These are phyloP conservation scores for Cydia splendana DNA, from an alignment of 1,140 invertebrate species.

Conservation along the genomic window DNA sequence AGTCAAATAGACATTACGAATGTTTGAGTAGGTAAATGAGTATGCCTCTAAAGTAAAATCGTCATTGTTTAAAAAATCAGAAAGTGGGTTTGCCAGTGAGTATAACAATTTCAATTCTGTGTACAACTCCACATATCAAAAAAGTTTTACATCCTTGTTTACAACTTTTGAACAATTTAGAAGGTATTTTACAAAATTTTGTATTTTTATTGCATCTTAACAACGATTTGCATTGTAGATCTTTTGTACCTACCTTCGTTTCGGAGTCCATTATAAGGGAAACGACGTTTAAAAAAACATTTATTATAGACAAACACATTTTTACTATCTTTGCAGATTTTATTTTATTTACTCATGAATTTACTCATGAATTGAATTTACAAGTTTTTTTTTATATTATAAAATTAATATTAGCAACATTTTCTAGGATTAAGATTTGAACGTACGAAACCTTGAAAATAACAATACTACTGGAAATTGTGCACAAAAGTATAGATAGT, in stretches of 20 bases:
- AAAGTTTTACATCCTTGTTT: conserved; percentile 15
- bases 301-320: neutral
- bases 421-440: conserved; percentile 15
- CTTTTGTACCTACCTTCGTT: neutral
- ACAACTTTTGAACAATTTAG: conserved; percentile 12
- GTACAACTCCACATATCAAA: conserved; percentile 28
- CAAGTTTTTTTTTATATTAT: neutral
- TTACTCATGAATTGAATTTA: neutral
- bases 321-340: neutral
- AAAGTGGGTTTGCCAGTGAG: neutral
- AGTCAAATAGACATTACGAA: too few relatives aligned
- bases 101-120: neutral
- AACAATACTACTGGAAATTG: conserved; percentile 24
- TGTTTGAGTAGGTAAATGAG: too few relatives aligned
- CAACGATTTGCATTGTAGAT: conserved; percentile 10
- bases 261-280: conserved; percentile 2
- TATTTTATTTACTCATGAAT: neutral
- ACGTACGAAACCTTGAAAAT: neutral
- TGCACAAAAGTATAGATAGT: conserved; percentile 21
- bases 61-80: neutral
- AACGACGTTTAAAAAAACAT: neutral
- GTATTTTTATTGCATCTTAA: conserved; percentile 1
- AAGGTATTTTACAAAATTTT: conserved; percentile 2
- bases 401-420: neutral
- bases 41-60: too few relatives aligned